Evolutionary conservation across 1,140 invertebrate genomes (phyloP).

Genomic region (Drosophila eugracilis): DNA sequence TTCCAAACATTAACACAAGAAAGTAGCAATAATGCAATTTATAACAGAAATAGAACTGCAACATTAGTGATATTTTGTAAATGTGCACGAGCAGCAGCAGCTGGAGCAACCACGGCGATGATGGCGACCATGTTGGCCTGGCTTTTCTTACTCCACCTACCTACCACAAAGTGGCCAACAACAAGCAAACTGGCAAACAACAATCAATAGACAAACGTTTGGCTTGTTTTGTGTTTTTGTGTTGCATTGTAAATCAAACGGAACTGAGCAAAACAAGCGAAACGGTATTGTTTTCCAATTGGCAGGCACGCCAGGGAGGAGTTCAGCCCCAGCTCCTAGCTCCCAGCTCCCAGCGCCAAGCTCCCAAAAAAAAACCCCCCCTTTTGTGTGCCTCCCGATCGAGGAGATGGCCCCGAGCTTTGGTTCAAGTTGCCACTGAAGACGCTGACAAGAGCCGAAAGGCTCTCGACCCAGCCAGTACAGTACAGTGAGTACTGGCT

Average conservation of each 20-base stretch:
- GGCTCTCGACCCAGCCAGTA: not conserved
- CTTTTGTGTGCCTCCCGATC: conserved; percentile 44
- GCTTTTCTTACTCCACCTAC: conserved; percentile 70
- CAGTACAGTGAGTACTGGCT: conserved; percentile 34
- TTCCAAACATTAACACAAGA: not conserved
- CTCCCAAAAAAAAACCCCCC: conserved; percentile 5
- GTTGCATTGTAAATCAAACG: conserved; percentile 80
- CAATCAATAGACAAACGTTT: conserved; percentile 71
- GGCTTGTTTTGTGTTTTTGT: conserved; percentile 55
- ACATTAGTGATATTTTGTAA: not conserved
- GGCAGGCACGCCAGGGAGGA: conserved; percentile 70
- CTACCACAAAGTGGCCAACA: conserved; percentile 71
- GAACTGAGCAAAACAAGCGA: conserved; percentile 76
- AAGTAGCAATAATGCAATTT: not conserved
- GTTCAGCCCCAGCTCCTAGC: conserved; percentile 28
- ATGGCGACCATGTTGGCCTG: conserved; percentile 75
- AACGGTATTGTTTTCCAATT: conserved; percentile 81
- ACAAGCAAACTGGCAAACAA: conserved; percentile 68
- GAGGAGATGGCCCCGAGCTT: conserved; percentile 61
- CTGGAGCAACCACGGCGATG: conserved; percentile 51
- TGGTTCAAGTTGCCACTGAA: conserved; percentile 78
- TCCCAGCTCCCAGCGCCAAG: not conserved
- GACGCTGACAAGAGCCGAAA: conserved; percentile 61
- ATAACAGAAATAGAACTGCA: not conserved
- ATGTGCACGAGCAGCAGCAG: not conserved